Base-by-base conservation (phyloP, 1,140 invertebrate species). In the Plodia interpunctella region DNA sequence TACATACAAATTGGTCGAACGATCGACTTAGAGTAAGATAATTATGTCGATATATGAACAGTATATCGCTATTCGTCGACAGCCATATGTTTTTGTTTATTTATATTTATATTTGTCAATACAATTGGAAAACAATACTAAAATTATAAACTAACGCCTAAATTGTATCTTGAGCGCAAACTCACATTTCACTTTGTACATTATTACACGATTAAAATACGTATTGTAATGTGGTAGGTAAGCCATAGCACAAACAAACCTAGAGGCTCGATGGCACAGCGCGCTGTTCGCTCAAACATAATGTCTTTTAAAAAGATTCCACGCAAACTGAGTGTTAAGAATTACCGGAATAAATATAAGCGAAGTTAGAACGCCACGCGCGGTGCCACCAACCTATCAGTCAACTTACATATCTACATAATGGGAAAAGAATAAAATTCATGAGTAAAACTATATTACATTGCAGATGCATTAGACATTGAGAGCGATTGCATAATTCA, bases 181-280 rank as follows among this genome's bases (percentile, higher is more conserved):
- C 83, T 82, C 85, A 77, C 76, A 86, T 87, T 87, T 83, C 85
- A 77, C 76, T 88, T 88, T 88, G 85, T 88, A 88, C 85, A 88
- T 81, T 84, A 82, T 85, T 82, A 87, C 77, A 72, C 74, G 74
- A 77, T 72, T 74, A 78, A 78, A 67, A 78, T 78, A 83, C 72
- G 74, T 72, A 78, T 70, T 80, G 72, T 80, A 25, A 75, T 72
- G 68, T 68, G 55, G 55, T 68, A 75, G 38, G 59, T 70, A 81
- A 84, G 78, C 82, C 65, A 80, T 84, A 87, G 83, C 83, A 80
- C 80, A 61, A 69, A 58, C 38, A 70, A 70, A 68, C 44, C 20
- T 53, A 53, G 11, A 10, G 20, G 19, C 10, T 15, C 51, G 51
- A 25, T 2, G 20, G 20, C 21, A 53, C 51, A 20, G 51, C 51